Evolutionary conservation across 2,113 vertebrate species (phyloP), one percentile per base, ranked within the genome.

Genomic region (Brachirus orientalis): DNA sequence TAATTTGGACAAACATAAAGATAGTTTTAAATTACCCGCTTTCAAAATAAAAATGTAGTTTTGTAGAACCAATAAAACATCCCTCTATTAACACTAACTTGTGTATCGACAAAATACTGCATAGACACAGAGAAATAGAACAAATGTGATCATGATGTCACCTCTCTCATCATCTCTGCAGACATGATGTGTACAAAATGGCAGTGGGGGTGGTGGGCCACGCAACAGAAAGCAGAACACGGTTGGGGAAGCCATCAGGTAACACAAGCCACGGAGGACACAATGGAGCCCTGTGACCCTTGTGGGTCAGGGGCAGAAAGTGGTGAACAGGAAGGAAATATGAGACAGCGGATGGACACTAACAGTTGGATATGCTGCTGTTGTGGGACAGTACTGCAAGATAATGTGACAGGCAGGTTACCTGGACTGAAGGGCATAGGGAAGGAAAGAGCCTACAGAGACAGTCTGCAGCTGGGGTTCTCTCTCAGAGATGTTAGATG

Each of bases 281-380:
- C 85, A 85, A 86, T 77, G 56, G 65, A 83, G 75, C 70, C n/a
- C 28, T 28, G 16, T 90, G 90, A 91, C 87, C 86, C 83, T 68
- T 77, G 69, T 40, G 18, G 83, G 71, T 90, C 78, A 77, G 45
- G 56, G 84, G 69, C 36, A 17, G 54, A 38, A 53, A 80, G 79
- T 41, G 66, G 69, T 80, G 76, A 89, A 92, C 90, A 91, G 89
- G 86, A 92, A 92, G 79, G 90, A 89, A 93, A 92, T 17, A 70
- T 86, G 90, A 93, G 85, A 80, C 72, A 83, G 75, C 81, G 70
- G 80, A 79, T 80, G 60, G 41, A 72, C 54, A 63, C 82, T 79
- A 85, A 88, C 75, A 77, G 83, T 75, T 85, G 80, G 75, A 85
- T 83, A 62, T 71, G 64, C 60, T 70, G 71, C 60, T 70, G 71